Conservation (phyloP, 2,113 vertebrate genomes). For the Neogale vison region DNA sequence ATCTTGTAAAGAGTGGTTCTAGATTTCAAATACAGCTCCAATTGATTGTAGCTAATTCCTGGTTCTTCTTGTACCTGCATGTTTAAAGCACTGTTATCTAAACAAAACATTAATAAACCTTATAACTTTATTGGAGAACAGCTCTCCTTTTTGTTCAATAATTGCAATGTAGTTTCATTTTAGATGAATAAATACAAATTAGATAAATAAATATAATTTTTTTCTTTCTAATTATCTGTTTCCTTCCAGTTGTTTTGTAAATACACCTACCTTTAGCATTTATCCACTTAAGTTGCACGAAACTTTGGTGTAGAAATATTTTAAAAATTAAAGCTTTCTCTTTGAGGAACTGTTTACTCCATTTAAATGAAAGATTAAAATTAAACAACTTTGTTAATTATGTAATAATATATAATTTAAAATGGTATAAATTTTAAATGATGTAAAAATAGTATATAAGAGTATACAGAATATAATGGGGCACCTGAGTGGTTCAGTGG, state of each 20-base stretch:
- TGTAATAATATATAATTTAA: background rate
- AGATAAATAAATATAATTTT: background rate
- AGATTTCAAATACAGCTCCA: background rate
- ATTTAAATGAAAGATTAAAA: background rate
- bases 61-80: background rate
- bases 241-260: background rate
- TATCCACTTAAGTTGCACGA: background rate
- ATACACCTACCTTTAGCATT: background rate
- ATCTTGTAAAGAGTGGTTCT: background rate
- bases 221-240: background rate
- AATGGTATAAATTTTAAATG: background rate
- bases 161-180: background rate
- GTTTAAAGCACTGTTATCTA: background rate
- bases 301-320: background rate
- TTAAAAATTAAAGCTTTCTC: background rate
- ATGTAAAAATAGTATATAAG: background rate
- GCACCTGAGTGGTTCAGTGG: background rate
- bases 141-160: background rate
- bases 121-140: background rate
- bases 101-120: background rate
- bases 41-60: background rate
- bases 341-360: background rate
- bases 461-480: no score
- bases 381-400: background rate
- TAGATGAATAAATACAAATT: background rate